Percentiles rank a stretch among this genome's conserved stretches.
phyloP scores from a whole-genome alignment of 2,113 vertebrate genomes.

The Nettapus auritus region DNA sequence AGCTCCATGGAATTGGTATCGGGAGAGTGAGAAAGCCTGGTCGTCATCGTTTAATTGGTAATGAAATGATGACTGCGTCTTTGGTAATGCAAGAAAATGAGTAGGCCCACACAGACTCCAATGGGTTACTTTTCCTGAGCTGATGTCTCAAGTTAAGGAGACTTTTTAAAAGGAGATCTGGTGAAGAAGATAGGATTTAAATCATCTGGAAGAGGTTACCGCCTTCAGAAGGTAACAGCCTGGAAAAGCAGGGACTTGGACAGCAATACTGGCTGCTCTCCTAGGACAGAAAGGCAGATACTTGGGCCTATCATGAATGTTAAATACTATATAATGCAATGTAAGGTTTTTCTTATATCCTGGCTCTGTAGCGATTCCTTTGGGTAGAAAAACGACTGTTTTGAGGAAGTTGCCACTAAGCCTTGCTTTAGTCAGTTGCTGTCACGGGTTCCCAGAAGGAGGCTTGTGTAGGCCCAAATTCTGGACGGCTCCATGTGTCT shows the following conservation, averaged over 20 bases:
- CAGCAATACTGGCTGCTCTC: background rate
- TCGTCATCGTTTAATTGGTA: background rate
- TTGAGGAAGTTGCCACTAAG: background rate
- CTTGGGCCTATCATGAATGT: background rate
- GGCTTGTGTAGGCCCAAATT: background rate
- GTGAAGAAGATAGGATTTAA: background rate
- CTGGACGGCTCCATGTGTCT: background rate
- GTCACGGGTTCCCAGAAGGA: background rate
- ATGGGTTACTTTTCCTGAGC: background rate
- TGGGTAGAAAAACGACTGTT: background rate
- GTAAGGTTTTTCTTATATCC: background rate
- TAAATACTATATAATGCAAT: background rate
- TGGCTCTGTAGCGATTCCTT: background rate
- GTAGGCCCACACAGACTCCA: accelerated
- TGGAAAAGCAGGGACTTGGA: background rate
- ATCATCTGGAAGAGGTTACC: background rate
- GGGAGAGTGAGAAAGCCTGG: background rate
- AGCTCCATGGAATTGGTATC: background rate
- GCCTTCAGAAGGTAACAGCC: background rate
- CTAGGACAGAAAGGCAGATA: background rate
- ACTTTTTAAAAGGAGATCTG: background rate
- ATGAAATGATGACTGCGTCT: background rate
- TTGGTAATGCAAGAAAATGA: background rate
- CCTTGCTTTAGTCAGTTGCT: background rate
- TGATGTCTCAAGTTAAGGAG: background rate